Evolutionary conservation across 2,888 invertebrate genomes (phyloP), one percentile per base, ranked within the genome.

Genomic region (Lymantria monacha): DNA sequence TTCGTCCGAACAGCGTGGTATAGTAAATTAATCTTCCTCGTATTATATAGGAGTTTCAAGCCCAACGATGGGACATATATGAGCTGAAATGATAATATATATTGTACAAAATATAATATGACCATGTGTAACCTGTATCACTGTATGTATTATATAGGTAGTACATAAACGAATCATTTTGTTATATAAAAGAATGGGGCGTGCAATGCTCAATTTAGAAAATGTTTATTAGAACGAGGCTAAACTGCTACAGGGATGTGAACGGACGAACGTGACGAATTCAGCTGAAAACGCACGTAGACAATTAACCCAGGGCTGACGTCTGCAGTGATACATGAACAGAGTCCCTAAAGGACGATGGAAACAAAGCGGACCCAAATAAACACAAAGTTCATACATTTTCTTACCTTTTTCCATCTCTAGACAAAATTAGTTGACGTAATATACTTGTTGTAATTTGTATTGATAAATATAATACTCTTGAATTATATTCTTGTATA

Each of bases 231-330:
- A 76, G 74, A 68, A 65, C 56, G 53, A 59, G 60, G 61, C 58
- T 61, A 56, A 66, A 61, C 66, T 55, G 59, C 60, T 53, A 57
- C 55, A 61, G 66, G 67, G 63, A 64, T 61, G 66, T 63, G 66
- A 69, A 67, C 64, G 63, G 55, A 45, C 59, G 79, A 74, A 85
- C 85, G 87, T 85, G 83, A 84, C 83, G 79, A 78, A 80, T 81
- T 79, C 79, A 67, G 75, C 75, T 81, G 79, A 79, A 82, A 85
- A 81, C 85, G 83, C 86, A 86, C 87, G 87, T 85, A 86, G 82
- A 80, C 85, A 85, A 87, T 87, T 87, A 87, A 84, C 84, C 73
- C 74, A 54, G 66, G 65, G 79, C 81, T 84, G 83, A 81, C 83
- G 83, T 82, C 76, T 83, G 83, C 84, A 79, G 77, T 84, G 83